Base-by-base conservation (phyloP, 1,140 invertebrate genomes). In the Heliconius congener region DNA sequence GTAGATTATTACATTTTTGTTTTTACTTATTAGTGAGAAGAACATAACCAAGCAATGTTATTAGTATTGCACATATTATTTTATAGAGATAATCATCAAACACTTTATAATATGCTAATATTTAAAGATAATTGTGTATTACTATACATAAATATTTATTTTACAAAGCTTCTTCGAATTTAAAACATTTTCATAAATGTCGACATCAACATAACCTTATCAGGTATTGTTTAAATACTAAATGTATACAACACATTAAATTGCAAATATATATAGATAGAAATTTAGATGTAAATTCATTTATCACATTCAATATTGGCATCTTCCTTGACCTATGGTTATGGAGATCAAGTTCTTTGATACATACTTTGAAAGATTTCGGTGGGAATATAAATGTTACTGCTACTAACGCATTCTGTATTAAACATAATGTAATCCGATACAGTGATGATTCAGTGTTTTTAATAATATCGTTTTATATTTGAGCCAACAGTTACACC, bases 401-500 rank as follows among this genome's bases (percentile, higher is more conserved):
- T 50, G 50, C 71, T 71, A 77, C 19, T 23, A 57, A 60, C n/a
- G 46, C 3, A 50, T 72, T 74, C 34, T 74, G 11, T 73, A 75
- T 57, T 60, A 57, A 77, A 74, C 75, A 60, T 55, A 77, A 52
- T 30, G 66, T 74, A 78, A 66, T 60, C 30, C 30, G 77, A 82
- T 77, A 42, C 55, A 71, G 60, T 55, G 50, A 79, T 79, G 78
- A 76, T 34, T 77, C 76, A 74, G 72, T 76, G 74, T 70, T 77
- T 74, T 70, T 8, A 60, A 52, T 60, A 76, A 2, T 30, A 42
- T 50, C 60, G 71, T 52, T 70, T 76, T 77, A 66, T 71, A 46
- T 76, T 76, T 70, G 9, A 73, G 71, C 71, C 70, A 77, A 5
- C 55, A 76, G 71, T 55, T 80, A 83, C 82, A 86, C 89, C 89